Percentiles rank a stretch among this genome's conserved stretches.
phyloP scores from a whole-genome alignment of 2,113 vertebrate species.

The Piprites chloris region DNA sequence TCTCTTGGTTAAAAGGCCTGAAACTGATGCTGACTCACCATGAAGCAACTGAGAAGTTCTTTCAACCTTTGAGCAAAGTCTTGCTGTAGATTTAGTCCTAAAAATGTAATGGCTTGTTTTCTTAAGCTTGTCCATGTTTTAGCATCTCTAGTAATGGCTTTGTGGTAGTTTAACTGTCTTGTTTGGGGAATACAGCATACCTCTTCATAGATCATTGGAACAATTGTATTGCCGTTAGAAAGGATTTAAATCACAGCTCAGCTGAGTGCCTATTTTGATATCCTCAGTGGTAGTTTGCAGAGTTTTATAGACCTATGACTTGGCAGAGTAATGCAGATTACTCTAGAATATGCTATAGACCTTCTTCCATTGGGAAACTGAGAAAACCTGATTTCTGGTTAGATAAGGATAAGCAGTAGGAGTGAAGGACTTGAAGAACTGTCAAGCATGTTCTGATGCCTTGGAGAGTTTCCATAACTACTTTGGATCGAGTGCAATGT shows the following conservation, averaged over 20 bases:
- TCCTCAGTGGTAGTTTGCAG: background rate
- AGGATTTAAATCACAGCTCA: background rate
- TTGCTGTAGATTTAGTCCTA: background rate
- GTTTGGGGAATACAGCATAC: background rate
- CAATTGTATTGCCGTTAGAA: background rate
- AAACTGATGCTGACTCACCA: background rate
- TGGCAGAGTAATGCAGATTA: background rate
- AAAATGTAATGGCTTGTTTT: background rate
- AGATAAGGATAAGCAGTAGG: background rate
- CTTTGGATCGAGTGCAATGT: background rate
- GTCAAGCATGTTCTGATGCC: background rate
- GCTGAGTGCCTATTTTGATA: background rate
- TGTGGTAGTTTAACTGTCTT: background rate
- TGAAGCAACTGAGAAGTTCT: background rate
- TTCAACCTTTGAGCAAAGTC: background rate
- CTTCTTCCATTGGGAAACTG: background rate
- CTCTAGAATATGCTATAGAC: background rate
- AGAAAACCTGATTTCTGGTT: background rate
- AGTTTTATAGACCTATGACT: background rate
- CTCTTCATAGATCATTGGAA: background rate
- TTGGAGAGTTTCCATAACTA: background rate
- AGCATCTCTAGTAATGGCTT: background rate
- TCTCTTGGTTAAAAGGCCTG: background rate
- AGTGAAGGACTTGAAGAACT: background rate
- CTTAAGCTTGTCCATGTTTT: background rate